phyloP scores from a whole-genome alignment of 2,797 vertebrate species.

The Crenichthys baileyi region DNA sequence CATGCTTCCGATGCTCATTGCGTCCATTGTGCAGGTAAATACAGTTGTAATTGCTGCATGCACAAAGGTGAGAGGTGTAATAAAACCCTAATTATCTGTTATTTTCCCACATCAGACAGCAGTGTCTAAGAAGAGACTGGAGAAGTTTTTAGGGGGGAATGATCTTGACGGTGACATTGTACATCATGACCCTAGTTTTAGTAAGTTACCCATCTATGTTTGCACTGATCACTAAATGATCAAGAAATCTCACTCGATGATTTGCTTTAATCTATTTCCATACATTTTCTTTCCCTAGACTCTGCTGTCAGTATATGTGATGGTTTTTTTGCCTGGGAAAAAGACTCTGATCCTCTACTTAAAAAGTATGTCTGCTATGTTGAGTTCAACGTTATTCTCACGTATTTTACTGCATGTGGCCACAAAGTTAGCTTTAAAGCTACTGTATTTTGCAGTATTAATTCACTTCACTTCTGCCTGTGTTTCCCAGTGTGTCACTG shows the following conservation, averaged over 20 bases:
- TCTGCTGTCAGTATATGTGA: slow-evolving; percentile 81
- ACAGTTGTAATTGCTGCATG: neutral
- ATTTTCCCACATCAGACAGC: slow-evolving; percentile 72
- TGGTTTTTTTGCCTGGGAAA: slow-evolving; percentile 89
- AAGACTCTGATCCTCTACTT: slow-evolving; percentile 66
- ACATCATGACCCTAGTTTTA: slow-evolving; percentile 71
- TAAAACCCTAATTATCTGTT: neutral
- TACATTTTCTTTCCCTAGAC: slow-evolving; percentile 66
- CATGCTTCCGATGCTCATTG: slow-evolving; percentile 89
- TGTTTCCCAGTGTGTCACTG: slow-evolving; percentile 84
- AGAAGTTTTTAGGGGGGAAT: slow-evolving; percentile 88
- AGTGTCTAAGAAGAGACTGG: slow-evolving; percentile 88
- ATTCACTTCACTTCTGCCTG: neutral
- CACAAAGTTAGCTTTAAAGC: neutral
- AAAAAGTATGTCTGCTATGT: slow-evolving; percentile 79
- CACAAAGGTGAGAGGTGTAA: neutral
- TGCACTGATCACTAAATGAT: slow-evolving; percentile 84
- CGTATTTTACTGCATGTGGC: neutral
- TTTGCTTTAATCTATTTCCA: slow-evolving; percentile 61
- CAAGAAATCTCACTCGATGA: slow-evolving; percentile 84
- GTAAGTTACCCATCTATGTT: slow-evolving; percentile 33
- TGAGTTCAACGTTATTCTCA: slow-evolving; percentile 35
- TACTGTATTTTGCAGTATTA: neutral
- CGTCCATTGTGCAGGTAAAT: slow-evolving; percentile 89
- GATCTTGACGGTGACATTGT: slow-evolving; percentile 86